phyloP scores from a whole-genome alignment of 2,888 invertebrate genomes.

The Acanthoscelides obtectus region DNA sequence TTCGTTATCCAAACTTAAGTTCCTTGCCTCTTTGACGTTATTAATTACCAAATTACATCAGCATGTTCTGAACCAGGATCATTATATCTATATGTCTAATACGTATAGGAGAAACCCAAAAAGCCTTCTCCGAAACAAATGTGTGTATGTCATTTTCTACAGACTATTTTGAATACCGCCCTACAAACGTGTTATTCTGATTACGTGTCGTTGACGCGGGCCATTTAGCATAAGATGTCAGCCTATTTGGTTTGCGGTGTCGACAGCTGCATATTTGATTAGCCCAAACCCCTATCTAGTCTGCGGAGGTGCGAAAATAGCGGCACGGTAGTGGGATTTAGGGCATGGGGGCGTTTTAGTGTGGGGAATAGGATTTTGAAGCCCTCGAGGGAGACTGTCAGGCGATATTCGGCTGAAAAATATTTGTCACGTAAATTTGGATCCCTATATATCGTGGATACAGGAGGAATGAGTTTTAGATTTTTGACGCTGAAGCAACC shows the following conservation, averaged over 20 bases:
- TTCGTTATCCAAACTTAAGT: no score
- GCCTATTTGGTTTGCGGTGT: background rate
- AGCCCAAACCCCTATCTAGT: background rate
- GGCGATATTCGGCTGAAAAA: no score
- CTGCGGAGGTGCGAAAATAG: background rate
- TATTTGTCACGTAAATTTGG: no score
- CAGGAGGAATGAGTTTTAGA: no score
- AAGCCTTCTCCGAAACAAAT: no score
- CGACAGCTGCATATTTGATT: background rate
- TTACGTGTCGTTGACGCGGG: background rate
- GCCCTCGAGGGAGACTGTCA: background rate
- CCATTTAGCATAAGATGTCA: background rate
- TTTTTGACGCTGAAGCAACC: no score
- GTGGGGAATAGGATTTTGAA: background rate
- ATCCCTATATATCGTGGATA: no score
- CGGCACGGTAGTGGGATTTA: background rate
- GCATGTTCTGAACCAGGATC: no score
- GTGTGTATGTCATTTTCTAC: background rate
- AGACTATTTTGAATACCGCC: background rate
- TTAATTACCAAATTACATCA: no score
- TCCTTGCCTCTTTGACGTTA: no score
- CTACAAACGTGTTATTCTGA: background rate
- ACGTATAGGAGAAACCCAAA: no score
- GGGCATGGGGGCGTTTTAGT: background rate
- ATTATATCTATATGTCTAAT: no score